A percentile compares a stretch with the other conserved stretches of the same genome.
Evolutionary conservation across 2,888 invertebrate genomes (phyloP).

Genomic region (Hymenopus coronatus): DNA sequence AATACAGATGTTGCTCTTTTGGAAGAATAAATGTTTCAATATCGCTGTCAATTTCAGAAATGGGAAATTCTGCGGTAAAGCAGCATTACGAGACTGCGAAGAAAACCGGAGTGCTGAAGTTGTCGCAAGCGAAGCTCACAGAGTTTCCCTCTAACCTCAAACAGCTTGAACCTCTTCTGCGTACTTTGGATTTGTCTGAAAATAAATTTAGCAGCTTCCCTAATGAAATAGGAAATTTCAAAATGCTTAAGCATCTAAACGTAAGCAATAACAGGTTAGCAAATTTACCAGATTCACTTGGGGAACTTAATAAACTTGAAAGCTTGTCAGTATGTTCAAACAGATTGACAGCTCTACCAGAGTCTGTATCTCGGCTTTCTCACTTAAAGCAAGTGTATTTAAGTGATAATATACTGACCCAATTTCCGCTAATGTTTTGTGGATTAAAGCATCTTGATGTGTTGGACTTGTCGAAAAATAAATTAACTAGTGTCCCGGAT

Average conservation of each 20-base stretch:
- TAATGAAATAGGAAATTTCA: constrained; percentile 50
- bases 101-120: constrained; percentile 91
- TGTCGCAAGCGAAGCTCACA: constrained; percentile 78
- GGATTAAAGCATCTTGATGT: constrained; percentile 75
- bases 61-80: constrained; percentile 89
- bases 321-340: constrained; percentile 74
- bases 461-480: constrained; percentile 54
- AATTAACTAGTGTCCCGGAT: constrained; percentile 73
- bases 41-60: constrained; percentile 43
- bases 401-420: constrained; percentile 70
- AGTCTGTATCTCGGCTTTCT: constrained; percentile 60
- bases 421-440: constrained; percentile 78
- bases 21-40: background rate
- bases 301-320: constrained; percentile 62
- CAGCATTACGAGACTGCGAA: constrained; percentile 92
- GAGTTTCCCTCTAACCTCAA: constrained; percentile 69
- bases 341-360: constrained; percentile 68
- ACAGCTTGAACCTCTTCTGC: constrained; percentile 63
- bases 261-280: constrained; percentile 51
- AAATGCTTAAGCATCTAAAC: constrained; percentile 51
- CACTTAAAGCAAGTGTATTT: constrained; percentile 73
- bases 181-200: constrained; percentile 89
- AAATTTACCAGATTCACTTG: constrained; percentile 73
- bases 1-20: too few relatives aligned
- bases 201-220: constrained; percentile 73